These are phyloP conservation scores for Nothocercus nigrocapillus DNA, from an alignment of 2,113 vertebrate genomes.

Conservation along the genomic window DNA sequence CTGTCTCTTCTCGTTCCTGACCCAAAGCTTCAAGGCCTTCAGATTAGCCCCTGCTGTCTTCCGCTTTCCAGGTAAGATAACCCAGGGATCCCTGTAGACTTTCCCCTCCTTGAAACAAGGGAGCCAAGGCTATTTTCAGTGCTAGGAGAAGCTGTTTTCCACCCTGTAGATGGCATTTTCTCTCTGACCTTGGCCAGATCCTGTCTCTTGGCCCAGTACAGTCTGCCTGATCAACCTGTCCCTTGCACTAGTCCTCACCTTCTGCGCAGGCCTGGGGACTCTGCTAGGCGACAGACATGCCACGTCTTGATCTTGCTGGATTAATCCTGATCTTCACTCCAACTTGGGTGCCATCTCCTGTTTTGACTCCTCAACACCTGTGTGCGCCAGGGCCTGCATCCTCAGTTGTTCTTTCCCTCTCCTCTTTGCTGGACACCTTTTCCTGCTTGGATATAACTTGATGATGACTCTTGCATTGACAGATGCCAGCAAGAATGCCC, in stretches of 20 bases:
- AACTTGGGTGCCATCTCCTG: not conserved
- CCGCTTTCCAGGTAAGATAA: constrained; percentile 83
- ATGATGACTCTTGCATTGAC: not conserved
- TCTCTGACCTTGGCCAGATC: not conserved
- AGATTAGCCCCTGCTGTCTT: constrained; percentile 76
- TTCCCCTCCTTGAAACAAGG: not conserved
- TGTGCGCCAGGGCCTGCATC: not conserved
- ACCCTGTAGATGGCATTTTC: not conserved
- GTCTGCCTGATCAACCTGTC: not conserved
- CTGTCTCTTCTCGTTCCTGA: constrained; percentile 75
- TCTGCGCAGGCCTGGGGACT: not conserved
- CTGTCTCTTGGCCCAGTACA: not conserved
- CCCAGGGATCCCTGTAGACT: not conserved
- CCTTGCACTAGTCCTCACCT: not conserved
- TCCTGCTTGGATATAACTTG: too few species aligned
- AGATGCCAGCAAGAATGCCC: constrained; percentile 80
- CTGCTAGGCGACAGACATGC: not conserved
- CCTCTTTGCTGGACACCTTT: too few species aligned
- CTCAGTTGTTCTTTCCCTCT: not conserved
- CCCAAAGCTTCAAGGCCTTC: constrained; percentile 79
- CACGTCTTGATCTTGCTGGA: not conserved
- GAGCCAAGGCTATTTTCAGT: not conserved
- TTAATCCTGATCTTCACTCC: not conserved
- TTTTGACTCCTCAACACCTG: not conserved
- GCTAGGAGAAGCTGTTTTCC: not conserved